Percentiles rank a stretch among this genome's conserved stretches.
Evolutionary conservation across 2,888 invertebrate species (phyloP).

Genomic region (Cheilosia pagana): DNA sequence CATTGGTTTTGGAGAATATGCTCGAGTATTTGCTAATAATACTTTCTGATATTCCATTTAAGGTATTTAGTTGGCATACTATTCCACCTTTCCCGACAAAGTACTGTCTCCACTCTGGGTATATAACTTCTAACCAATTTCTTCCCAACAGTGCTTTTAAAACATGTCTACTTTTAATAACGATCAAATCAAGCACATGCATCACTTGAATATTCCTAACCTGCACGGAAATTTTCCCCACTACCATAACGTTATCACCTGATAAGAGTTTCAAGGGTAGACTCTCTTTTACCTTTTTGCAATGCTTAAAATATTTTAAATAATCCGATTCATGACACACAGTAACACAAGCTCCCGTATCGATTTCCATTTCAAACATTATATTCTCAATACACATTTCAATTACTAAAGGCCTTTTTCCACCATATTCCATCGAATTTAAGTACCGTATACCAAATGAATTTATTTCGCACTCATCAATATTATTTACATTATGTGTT

Average conservation of each 20-base stretch:
- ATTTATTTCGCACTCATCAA: constrained; percentile 7
- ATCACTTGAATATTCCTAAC: background rate
- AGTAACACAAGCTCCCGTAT: constrained; percentile 51
- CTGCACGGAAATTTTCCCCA: background rate
- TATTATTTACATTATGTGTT: background rate
- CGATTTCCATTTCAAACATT: constrained; percentile 40
- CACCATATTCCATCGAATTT: constrained; percentile 25
- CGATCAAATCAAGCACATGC: background rate
- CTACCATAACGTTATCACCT: constrained; percentile 3
- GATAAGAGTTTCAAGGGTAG: constrained; percentile 26
- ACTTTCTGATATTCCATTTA: background rate
- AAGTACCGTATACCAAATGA: constrained; percentile 26
- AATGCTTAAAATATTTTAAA: constrained; percentile 37
- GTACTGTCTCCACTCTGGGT: background rate
- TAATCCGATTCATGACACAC: constrained; percentile 40
- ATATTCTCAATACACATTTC: constrained; percentile 29
- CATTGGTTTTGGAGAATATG: constrained; percentile 17
- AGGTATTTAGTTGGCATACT: background rate
- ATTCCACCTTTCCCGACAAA: constrained; percentile 7
- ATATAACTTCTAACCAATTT: constrained; percentile 23
- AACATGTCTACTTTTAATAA: constrained; percentile 8
- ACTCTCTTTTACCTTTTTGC: constrained; percentile 12
- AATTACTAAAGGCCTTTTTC: constrained; percentile 18
- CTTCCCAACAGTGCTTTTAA: constrained; percentile 25
- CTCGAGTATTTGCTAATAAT: background rate